Evolutionary conservation across 2,113 vertebrate genomes (phyloP), one percentile per base, ranked within the genome.

Genomic region (Sebastes schlegelii): DNA sequence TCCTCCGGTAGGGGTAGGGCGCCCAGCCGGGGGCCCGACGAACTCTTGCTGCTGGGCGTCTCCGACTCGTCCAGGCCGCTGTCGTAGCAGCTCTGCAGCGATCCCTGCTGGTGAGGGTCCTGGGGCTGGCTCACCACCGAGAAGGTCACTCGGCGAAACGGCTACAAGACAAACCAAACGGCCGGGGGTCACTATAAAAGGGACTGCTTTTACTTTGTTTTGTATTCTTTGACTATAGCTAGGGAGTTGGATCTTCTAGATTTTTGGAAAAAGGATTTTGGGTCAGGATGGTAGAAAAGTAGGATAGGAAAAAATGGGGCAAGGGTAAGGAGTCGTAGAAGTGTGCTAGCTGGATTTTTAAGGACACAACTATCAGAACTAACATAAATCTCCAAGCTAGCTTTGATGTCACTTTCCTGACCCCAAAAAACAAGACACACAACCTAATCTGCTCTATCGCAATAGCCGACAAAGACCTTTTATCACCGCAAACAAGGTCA

Each of bases 111-210:
- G 96, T 99, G 97, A 34, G 98, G 98, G 96, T 99, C 98, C 97
- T 99, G 98, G 96, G 98, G 98, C 96, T 99, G 98, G 98, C 98
- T 99, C 97, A 99, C 98, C 97, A 99, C 98, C 95, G 98, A 99
- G 97, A 99, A 99, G 97, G 98, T 99, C 98, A 99, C 98, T 97
- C 98, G 98, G 97, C 98, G 98, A 96, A 99, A 99, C 84, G 98
- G 98, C 98, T 99, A 98, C 87, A 99, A 99, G 94, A 99, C 95
- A 99, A 99, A 94, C 92, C 93, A 94, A 95, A 99, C 95, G 97
- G 92, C 97, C 96, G 96, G 95, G 97, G 96, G 97, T 99, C 98
- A 99, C 97, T 96, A 93, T 93, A 93, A 93, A 95, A 90, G 94
- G 96, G 92, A 92, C 83, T 80, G 55, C 21, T 34, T 88, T 88